Evolutionary conservation across 2,888 invertebrate species (phyloP), one percentile per base, ranked within the genome.

Genomic region (Epicampocera succincta): DNA sequence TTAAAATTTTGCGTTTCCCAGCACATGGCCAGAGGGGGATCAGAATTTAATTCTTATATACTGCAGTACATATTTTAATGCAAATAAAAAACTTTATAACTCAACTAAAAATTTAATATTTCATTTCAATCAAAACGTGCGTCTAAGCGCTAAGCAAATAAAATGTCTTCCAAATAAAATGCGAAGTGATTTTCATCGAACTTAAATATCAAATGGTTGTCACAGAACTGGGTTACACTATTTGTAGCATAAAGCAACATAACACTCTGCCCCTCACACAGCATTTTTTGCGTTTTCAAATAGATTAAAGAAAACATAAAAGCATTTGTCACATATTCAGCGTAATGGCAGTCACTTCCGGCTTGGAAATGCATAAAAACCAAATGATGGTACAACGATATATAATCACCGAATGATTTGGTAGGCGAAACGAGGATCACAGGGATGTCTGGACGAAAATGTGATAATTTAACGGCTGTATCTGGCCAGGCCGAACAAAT

Each of bases 401-500:
- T 83, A 58, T 87, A 89, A 6, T 88, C 86, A n/a, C 85, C 86
- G 0, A 87, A 84, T 0, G 87, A 86, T 8, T 84, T 84, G 84
- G 87, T 84, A 11, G 85, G 85, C 3, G 89, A 88, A 2, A 90
- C 84, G 3, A 87, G 87, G 2, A 90, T 71, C 15, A 90, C 88
- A 9, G 88, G 87, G 0, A 86, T 85, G 3, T 73, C 85, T 0
- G 90, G 89, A 0, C 90, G 86, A 73, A 87, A 90, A 74, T 90
- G 90, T 0, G 90, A 83, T 0, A 90, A 80, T 83, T 88, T 88
- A 12, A 86, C 85, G 6, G 88, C 87, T 90, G 89, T 90, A 6
- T 87, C 86, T 0, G 89, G 87, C 19, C 86, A 86, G 2, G 86
- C 71, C 1, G 89, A 86, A 15, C 87, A 87, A 1, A 90, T 85